Evolutionary conservation across 2,113 vertebrate genomes (phyloP).

Genomic region (Cryptotis parvus): DNA sequence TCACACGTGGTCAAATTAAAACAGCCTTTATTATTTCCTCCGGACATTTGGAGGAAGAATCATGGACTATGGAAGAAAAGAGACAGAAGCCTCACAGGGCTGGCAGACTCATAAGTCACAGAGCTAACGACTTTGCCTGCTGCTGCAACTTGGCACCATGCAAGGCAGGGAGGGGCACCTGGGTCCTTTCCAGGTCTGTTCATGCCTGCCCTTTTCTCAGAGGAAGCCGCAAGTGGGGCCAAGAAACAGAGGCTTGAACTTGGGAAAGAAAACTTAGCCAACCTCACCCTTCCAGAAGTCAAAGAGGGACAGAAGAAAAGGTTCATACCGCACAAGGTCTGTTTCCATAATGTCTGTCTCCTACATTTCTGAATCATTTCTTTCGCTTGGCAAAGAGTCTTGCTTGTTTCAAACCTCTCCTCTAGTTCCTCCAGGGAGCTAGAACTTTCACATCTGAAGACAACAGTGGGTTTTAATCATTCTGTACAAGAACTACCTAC

Average conservation of each 20-base stretch:
- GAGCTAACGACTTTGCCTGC: background rate
- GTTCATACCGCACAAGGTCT: background rate
- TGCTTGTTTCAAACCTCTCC: background rate
- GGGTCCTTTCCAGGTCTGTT: background rate
- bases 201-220: background rate
- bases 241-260: constrained; percentile 23
- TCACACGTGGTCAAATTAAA: background rate
- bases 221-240: constrained; percentile 59
- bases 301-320: constrained; percentile 24
- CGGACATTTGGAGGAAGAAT: background rate
- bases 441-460: constrained; percentile 4
- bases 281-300: constrained; percentile 30
- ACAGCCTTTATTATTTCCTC: background rate
- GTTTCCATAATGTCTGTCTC: background rate
- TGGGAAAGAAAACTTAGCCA: constrained; percentile 26
- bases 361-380: constrained; percentile 52
- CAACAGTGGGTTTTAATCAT: constrained; percentile 25
- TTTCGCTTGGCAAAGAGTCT: constrained; percentile 48
- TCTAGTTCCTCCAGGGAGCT: background rate
- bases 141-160: background rate
- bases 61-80: background rate
- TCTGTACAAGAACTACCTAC: background rate
- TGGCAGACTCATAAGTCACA: background rate
- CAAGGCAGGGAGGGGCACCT: background rate
- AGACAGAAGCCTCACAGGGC: background rate